Conservation (phyloP, 2,113 vertebrate species). For the Psittacara wagleri region DNA sequence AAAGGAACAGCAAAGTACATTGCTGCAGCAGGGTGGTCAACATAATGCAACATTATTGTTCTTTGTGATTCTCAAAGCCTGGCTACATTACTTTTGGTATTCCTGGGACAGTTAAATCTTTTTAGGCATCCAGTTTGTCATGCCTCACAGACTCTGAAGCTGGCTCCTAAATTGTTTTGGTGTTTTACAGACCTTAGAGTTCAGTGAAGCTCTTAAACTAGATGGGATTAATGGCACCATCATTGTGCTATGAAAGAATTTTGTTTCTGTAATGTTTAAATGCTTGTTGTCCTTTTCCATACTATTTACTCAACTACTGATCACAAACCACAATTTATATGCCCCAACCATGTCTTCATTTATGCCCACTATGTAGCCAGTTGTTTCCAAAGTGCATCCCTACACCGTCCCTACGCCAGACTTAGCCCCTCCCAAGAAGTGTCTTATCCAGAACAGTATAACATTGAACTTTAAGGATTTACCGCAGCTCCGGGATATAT, state of each 20-base stretch:
- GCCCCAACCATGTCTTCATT: neutral
- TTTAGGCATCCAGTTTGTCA: neutral
- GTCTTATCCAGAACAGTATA: neutral
- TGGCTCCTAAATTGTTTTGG: neutral
- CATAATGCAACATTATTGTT: neutral
- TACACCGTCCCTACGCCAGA: neutral
- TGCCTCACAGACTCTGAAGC: neutral
- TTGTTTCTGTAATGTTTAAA: neutral
- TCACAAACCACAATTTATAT: neutral
- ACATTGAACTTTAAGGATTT: neutral
- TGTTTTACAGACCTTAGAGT: neutral
- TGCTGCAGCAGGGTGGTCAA: neutral
- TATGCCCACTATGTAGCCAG: neutral
- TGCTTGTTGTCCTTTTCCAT: neutral
- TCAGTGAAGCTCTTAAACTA: neutral
- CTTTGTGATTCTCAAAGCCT: neutral
- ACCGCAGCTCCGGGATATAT: neutral
- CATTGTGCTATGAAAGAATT: neutral
- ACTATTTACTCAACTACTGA: neutral
- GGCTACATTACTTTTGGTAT: neutral
- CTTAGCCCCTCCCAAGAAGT: fast-evolving
- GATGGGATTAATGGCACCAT: neutral
- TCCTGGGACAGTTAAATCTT: neutral
- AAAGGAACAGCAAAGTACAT: neutral
- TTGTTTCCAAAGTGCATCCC: neutral